phyloP scores from a whole-genome alignment of 2,888 invertebrate genomes.

The Hyposoter didymator region DNA sequence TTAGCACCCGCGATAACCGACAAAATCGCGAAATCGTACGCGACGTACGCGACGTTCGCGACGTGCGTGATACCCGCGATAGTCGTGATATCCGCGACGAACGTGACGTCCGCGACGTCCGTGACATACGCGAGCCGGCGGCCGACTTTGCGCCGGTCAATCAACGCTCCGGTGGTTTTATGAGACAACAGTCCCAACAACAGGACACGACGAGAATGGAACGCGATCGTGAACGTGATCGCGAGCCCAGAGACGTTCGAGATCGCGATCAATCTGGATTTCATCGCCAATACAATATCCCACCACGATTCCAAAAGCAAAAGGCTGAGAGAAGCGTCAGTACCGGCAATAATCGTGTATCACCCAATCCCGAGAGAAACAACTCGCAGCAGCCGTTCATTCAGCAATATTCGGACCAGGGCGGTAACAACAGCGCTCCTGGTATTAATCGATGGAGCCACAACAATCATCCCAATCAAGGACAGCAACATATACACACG shows the following conservation, averaged over 20 bases:
- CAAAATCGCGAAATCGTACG: slow-evolving; percentile 31
- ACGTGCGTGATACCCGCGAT: slow-evolving; percentile 45
- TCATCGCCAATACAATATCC: slow-evolving; percentile 91
- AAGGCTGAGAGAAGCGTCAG: slow-evolving; percentile 84
- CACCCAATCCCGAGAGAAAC: slow-evolving; percentile 81
- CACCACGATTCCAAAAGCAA: slow-evolving; percentile 93
- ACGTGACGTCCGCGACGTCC: slow-evolving; percentile 25
- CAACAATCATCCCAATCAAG: slow-evolving; percentile 75
- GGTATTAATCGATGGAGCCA: slow-evolving; percentile 78
- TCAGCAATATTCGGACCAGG: slow-evolving; percentile 80
- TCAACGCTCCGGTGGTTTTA: slow-evolving; percentile 72
- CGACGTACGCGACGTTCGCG: slow-evolving; percentile 19
- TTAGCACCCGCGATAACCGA: slow-evolving; percentile 65
- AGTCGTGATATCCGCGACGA: slow-evolving; percentile 2
- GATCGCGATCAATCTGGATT: slow-evolving; percentile 87
- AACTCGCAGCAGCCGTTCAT: slow-evolving; percentile 77
- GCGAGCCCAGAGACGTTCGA: slow-evolving; percentile 79
- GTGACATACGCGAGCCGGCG: slow-evolving; percentile 65
- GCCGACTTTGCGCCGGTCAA: slow-evolving; percentile 69
- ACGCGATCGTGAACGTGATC: slow-evolving; percentile 82
- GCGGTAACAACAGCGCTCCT: slow-evolving; percentile 52
- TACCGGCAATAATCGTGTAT: slow-evolving; percentile 77
- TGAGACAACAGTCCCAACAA: slow-evolving; percentile 69
- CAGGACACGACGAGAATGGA: slow-evolving; percentile 70
- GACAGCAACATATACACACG: slow-evolving; percentile 62